Evolutionary conservation across 2,888 invertebrate genomes (phyloP).

Genomic region (Polymixis lichenea): DNA sequence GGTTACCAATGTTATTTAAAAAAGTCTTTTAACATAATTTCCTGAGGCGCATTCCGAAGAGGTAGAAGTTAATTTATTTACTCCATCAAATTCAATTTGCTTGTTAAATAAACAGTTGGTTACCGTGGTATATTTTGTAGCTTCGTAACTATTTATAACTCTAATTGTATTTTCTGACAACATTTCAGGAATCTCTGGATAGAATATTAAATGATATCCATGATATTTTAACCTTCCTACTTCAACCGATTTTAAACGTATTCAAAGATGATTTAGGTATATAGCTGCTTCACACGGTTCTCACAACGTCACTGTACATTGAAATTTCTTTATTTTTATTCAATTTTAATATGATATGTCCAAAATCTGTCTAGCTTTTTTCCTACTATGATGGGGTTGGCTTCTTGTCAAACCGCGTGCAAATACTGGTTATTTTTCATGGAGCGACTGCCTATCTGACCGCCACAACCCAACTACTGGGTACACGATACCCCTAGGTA

Average conservation of each 20-base stretch:
- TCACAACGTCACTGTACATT: not conserved
- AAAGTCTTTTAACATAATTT: slow-evolving; percentile 72
- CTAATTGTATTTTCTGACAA: slow-evolving; percentile 12
- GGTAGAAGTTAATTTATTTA: slow-evolving; percentile 74
- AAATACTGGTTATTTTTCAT: no score
- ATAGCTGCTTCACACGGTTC: not conserved
- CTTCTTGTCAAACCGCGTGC: no score
- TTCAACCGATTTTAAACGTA: no score
- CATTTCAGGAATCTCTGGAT: not conserved
- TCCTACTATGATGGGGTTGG: no score
- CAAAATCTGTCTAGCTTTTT: no score
- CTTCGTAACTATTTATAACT: slow-evolving; percentile 39
- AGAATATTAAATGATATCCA: not conserved
- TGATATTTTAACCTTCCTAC: slow-evolving; percentile 6
- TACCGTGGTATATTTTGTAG: slow-evolving; percentile 57
- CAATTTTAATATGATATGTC: no score
- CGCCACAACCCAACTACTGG: no score
- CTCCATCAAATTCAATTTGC: slow-evolving; percentile 69
- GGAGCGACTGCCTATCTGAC: no score
- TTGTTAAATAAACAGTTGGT: slow-evolving; percentile 63
- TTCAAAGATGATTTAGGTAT: not conserved
- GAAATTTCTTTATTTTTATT: not conserved
- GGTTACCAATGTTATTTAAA: slow-evolving; percentile 64
- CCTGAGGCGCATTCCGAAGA: slow-evolving; percentile 62
- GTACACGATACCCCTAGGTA: no score